Evolutionary conservation across 2,113 vertebrate genomes (phyloP), one percentile per base, ranked within the genome.

Genomic region (Proteles cristata): DNA sequence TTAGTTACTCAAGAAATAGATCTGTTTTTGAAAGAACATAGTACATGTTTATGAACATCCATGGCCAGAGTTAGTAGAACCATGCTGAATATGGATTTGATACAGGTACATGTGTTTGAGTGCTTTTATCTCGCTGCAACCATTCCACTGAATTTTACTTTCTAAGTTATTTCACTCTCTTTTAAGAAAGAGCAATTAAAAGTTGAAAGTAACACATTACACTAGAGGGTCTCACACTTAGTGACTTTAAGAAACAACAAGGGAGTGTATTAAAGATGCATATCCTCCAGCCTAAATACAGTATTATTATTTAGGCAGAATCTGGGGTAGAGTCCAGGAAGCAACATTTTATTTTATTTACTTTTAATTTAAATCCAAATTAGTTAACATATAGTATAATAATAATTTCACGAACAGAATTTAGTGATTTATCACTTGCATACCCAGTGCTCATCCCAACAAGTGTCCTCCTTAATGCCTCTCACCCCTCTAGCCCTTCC

Each of bases 1-100:
- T 5, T 93, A 48, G 58, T 82, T 82, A 81, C 19, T 95, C 66
- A 93, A 74, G 28, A 88, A 88, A 35, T 23, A 33, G 76, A 45
- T 74, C 74, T 88, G 73, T 94, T 97, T 96, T 93, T 94, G 94
- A 97, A 88, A 85, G 15, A 85, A 50, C 9, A 89, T 0, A 68
- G 61, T 65, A 87, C 58, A 90, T 66, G 35, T 58, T 93, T 82
- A 87, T n/a, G 81, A 88, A 61, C n/a, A 80, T 45, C 39, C 11
- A 33, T 71, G 50, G 73, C 35, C 53, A 90, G 39, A 76, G 65
- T 94, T 90, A 76, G 50, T 28, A 81, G 43, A 14, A 10, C 50
- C 43, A 39, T 48, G 33, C 15, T 76, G 55, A 89, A 73, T 15
- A 82, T 21, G n/a, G n/a, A 76, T 43, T 39, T 96, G 65, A 35